Conservation (phyloP, 2,888 invertebrate genomes). For the Conus canariensis region DNA sequence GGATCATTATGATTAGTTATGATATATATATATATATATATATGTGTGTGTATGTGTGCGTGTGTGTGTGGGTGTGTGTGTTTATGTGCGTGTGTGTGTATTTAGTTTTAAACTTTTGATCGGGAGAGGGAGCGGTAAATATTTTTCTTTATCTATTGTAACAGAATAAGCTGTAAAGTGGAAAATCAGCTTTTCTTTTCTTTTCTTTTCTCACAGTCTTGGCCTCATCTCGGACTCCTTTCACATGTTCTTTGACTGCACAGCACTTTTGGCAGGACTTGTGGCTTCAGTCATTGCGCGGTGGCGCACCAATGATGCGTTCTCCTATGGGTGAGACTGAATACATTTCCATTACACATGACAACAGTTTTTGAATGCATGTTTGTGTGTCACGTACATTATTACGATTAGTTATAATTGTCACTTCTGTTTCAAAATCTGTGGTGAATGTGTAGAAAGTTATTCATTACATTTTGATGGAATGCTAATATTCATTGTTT, state of each 20-base stretch:
- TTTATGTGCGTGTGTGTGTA: not conserved
- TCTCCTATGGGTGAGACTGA: slow-evolving; percentile 79
- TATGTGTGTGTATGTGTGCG: not conserved
- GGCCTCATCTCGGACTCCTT: slow-evolving; percentile 98
- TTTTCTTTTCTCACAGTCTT: slow-evolving; percentile 81
- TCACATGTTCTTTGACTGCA: slow-evolving; percentile 99
- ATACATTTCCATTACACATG: too few species aligned
- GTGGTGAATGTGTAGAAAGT: not conserved
- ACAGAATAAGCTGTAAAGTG: too few species aligned
- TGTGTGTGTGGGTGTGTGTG: not conserved
- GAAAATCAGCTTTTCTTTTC: not conserved
- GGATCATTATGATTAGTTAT: not conserved
- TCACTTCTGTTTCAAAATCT: too few species aligned
- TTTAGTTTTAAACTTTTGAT: not conserved
- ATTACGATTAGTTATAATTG: too few species aligned
- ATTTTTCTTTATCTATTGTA: too few species aligned
- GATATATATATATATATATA: not conserved
- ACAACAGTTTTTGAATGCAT: too few species aligned
- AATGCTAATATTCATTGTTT: too few species aligned
- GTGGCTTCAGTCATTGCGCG: slow-evolving; percentile 97
- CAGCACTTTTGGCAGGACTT: slow-evolving; percentile 94
- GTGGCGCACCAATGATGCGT: slow-evolving; percentile 94
- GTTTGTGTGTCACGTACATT: too few species aligned
- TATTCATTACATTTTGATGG: slow-evolving; percentile 1
- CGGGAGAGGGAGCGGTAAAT: too few species aligned